Evolutionary conservation across 2,113 vertebrate genomes (phyloP).

Genomic region (Sinocyclocheilus maitianheensis): DNA sequence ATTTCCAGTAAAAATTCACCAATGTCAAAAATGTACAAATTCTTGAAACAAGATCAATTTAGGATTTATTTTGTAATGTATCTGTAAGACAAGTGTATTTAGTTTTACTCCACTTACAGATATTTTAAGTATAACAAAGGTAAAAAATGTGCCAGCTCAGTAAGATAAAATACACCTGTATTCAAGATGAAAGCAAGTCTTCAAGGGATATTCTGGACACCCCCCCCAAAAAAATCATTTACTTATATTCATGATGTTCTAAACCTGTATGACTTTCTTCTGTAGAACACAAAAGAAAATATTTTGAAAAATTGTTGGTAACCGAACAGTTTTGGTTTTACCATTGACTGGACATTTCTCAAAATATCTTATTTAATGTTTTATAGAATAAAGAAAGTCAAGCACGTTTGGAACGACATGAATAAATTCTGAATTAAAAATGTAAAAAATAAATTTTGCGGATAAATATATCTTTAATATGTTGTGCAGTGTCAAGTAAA

Average conservation of each 20-base stretch:
- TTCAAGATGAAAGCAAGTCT: background rate
- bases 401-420: no score
- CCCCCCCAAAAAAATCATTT: no score
- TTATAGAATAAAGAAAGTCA: background rate
- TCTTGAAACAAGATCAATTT: background rate
- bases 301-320: background rate
- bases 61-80: background rate
- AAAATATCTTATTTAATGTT: background rate
- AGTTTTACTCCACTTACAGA: background rate
- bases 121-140: background rate
- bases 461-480: no score
- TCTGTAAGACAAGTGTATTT: background rate
- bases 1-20: background rate
- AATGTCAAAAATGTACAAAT: background rate
- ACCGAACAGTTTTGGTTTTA: background rate
- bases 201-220: no score
- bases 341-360: no score
- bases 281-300: no score
- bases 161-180: background rate
- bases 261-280: no score
- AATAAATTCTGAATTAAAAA: no score
- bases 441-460: no score
- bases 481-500: background rate
- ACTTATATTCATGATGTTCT: no score
- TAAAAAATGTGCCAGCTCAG: no score